A percentile compares a stretch with the other conserved stretches of the same genome.
phyloP scores from a whole-genome alignment of 2,888 invertebrate genomes.

The Ceramica pisi region DNA sequence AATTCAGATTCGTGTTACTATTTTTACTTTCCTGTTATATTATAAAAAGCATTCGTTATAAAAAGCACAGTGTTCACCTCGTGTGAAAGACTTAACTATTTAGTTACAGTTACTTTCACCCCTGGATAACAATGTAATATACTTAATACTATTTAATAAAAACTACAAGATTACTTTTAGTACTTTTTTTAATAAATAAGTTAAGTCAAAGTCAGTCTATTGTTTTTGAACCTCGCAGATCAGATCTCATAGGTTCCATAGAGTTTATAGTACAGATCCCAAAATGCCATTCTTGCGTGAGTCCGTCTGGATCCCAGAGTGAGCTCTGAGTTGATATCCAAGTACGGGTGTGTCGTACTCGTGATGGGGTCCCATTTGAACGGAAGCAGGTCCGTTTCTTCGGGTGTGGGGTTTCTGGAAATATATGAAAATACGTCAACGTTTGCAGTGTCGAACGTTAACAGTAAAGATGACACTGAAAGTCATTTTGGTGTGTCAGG shows the following conservation, averaged over 20 bases:
- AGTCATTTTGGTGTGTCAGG: not conserved
- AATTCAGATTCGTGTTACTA: too few species aligned
- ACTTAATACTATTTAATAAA: not conserved
- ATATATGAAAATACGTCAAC: not conserved
- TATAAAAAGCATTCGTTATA: too few species aligned
- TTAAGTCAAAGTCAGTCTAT: not conserved
- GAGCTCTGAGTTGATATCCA: conserved; percentile 55
- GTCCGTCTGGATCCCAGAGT: conserved; percentile 41
- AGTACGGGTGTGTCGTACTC: conserved; percentile 40
- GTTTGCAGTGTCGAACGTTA: not conserved
- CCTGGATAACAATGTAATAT: too few species aligned
- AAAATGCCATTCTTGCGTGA: conserved; percentile 62
- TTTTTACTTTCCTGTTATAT: too few species aligned
- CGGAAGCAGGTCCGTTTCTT: conserved; percentile 58
- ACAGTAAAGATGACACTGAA: not conserved
- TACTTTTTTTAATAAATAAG: not conserved
- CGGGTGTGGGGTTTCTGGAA: conserved; percentile 63
- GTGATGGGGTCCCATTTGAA: conserved; percentile 63
- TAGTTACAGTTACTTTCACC: too few species aligned
- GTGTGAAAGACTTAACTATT: too few species aligned
- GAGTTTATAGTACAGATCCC: conserved; percentile 67
- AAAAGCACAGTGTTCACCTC: too few species aligned
- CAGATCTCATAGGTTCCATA: conserved; percentile 49
- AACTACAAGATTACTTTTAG: not conserved
- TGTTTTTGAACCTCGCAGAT: not conserved